Percentiles rank a stretch among this genome's conserved stretches.
These are phyloP conservation scores for Cossypha polioptera DNA, from an alignment of 2,797 vertebrate species.

Conservation along the genomic window DNA sequence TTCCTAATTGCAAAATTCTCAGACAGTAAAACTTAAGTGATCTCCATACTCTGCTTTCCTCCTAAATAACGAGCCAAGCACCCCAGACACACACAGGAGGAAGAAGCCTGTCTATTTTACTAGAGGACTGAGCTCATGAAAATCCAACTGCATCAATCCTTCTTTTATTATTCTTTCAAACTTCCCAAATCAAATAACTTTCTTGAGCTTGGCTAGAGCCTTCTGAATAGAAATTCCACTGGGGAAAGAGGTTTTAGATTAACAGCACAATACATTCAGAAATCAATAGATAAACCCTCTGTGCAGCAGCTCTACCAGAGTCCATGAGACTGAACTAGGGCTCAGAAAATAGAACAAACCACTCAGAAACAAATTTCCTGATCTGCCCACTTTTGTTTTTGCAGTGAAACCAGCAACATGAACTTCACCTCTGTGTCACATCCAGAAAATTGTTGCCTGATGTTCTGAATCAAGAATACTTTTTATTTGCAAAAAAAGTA, in stretches of 20 bases:
- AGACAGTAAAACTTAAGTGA: slow-evolving; percentile 36
- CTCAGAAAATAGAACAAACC: neutral
- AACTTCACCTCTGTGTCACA: neutral
- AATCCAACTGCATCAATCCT: slow-evolving; percentile 78
- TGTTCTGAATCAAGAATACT: neutral
- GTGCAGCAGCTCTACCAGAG: slow-evolving; percentile 30
- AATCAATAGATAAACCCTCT: slow-evolving; percentile 78
- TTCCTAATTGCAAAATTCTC: slow-evolving; percentile 21
- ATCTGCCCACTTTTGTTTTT: neutral
- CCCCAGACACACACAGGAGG: neutral
- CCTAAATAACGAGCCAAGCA: neutral
- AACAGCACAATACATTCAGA: slow-evolving; percentile 60
- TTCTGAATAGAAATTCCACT: slow-evolving; percentile 67
- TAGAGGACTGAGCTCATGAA: slow-evolving; percentile 72
- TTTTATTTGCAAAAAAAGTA: neutral
- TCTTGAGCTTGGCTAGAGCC: slow-evolving; percentile 57
- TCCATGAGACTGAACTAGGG: neutral
- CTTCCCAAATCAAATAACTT: slow-evolving; percentile 74
- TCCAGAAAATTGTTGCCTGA: neutral
- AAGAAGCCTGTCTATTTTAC: slow-evolving; percentile 42
- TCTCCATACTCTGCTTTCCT: neutral
- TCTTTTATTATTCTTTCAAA: slow-evolving; percentile 57
- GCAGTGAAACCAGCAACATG: neutral
- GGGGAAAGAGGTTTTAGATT: slow-evolving; percentile 73
- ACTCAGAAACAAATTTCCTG: neutral